Evolutionary conservation across 2,797 vertebrate genomes (phyloP).

Genomic region (Lacerta bilineata): DNA sequence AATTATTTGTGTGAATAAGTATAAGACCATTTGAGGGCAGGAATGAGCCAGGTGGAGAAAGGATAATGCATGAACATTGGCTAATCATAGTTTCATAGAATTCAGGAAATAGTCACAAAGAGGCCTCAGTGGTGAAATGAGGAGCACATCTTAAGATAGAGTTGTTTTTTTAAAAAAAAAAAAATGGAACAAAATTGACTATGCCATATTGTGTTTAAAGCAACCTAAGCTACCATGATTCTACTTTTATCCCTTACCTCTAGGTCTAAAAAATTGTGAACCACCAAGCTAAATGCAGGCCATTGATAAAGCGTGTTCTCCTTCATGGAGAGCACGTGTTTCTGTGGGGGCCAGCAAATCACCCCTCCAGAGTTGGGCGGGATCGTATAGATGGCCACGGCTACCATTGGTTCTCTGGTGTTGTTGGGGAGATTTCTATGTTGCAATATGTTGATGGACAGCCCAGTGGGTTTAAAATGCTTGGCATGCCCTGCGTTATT

Average conservation of each 20-base stretch:
- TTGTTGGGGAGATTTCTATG: too few species aligned
- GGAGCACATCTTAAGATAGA: conserved; percentile 55
- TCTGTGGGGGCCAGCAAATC: too few species aligned
- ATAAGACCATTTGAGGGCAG: conserved; percentile 1
- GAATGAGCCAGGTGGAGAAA: conserved; percentile 61
- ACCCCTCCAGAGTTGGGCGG: too few species aligned
- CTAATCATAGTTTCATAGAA: conserved; percentile 60
- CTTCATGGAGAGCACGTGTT: too few species aligned
- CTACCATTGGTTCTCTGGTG: too few species aligned
- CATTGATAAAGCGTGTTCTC: not conserved
- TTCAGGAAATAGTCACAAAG: conserved; percentile 64
- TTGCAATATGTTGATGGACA: too few species aligned
- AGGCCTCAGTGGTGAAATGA: conserved; percentile 28
- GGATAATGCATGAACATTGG: conserved; percentile 44
- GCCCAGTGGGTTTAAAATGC: too few species aligned
- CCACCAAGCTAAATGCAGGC: not conserved
- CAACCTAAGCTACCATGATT: conserved; percentile 5
- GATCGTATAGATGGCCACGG: too few species aligned
- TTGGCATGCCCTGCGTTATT: too few species aligned
- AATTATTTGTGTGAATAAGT: conserved; percentile 12
- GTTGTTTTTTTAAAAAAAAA: conserved; percentile 4
- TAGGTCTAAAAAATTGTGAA: not conserved
- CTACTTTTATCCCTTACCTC: not conserved
- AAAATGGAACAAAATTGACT: not conserved
- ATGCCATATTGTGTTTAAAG: conserved; percentile 30